phyloP scores from a whole-genome alignment of 2,113 vertebrate species.

The Sturnus vulgaris region DNA sequence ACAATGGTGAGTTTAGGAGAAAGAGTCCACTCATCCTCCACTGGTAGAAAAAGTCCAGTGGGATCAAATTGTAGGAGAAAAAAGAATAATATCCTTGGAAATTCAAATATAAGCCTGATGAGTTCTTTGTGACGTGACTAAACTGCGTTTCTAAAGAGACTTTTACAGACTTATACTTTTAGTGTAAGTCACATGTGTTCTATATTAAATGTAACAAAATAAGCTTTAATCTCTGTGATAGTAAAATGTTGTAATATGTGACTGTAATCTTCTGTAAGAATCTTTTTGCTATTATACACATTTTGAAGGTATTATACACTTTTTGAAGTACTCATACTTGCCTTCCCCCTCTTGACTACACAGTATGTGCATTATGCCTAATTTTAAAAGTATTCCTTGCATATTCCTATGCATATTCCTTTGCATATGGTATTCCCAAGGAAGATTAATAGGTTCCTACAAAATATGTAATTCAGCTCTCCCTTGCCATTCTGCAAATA shows the following conservation, averaged over 20 bases:
- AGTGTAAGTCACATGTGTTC: neutral
- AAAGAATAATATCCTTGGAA: neutral
- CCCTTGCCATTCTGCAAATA: neutral
- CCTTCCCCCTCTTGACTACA: neutral
- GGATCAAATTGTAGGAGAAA: neutral
- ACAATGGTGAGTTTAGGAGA: neutral
- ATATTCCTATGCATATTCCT: too few relatives aligned
- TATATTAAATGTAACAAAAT: constrained; percentile 5
- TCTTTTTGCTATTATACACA: neutral
- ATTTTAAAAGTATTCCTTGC: constrained; percentile 5
- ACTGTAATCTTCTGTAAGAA: neutral
- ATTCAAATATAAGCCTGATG: neutral
- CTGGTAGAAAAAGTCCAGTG: neutral
- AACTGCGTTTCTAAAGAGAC: neutral
- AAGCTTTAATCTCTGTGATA: constrained; percentile 25
- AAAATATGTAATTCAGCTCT: constrained; percentile 17
- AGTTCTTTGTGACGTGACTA: neutral
- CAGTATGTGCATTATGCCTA: neutral
- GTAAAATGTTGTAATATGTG: neutral
- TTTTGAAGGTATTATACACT: neutral
- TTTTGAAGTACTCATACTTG: neutral
- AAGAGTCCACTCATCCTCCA: neutral
- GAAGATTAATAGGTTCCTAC: constrained; percentile 14
- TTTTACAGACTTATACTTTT: neutral
- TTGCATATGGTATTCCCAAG: constrained; percentile 2